phyloP scores from a whole-genome alignment of 2,113 vertebrate species.

The Corapipo altera region DNA sequence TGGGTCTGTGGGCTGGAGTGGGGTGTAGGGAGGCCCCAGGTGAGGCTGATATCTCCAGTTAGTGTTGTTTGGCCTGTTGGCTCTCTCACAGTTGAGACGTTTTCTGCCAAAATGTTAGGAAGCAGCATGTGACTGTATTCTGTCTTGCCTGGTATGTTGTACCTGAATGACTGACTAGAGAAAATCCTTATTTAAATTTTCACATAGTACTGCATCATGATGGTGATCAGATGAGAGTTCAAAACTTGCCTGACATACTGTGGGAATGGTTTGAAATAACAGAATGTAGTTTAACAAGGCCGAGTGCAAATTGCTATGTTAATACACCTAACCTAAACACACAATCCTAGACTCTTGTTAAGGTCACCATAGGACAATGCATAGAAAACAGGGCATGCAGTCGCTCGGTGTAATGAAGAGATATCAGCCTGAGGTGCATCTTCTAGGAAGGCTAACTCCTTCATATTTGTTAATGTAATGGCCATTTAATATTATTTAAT shows the following conservation, averaged over 20 bases:
- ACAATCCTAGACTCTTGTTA: background rate
- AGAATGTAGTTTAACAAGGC: background rate
- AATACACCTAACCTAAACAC: background rate
- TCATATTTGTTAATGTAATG: background rate
- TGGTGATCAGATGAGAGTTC: background rate
- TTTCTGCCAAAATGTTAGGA: background rate
- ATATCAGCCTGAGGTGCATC: background rate
- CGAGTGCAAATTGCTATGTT: background rate
- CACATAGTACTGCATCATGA: background rate
- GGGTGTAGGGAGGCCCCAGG: too few species aligned
- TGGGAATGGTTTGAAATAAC: background rate
- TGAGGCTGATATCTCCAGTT: background rate
- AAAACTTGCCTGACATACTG: background rate
- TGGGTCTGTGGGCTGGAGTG: too few species aligned
- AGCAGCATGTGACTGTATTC: background rate
- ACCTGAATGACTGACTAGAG: background rate
- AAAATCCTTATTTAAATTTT: background rate
- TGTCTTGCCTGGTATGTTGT: background rate
- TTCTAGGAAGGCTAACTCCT: background rate
- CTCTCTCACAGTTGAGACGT: background rate
- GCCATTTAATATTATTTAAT: background rate
- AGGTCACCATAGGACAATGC: background rate
- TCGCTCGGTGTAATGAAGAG: background rate
- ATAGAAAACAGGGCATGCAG: accelerated
- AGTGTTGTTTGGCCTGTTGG: background rate